Evolutionary conservation across 2,888 invertebrate species (phyloP), one percentile per base, ranked within the genome.

Genomic region (Dione juno): DNA sequence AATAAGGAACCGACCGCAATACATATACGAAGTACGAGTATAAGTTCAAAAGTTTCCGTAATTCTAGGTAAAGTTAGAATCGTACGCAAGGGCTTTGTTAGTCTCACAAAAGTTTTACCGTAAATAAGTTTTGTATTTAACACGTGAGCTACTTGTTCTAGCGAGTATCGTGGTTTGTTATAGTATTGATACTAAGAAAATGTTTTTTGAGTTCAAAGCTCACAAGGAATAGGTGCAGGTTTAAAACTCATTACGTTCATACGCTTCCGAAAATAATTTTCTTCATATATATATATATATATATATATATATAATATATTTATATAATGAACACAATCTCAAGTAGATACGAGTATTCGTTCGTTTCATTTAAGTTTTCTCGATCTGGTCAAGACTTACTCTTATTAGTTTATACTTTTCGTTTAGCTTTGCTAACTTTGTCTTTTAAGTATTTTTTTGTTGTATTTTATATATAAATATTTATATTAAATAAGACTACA

Each of bases 291-390:
- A n/a, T n/a, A n/a, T n/a, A n/a, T n/a, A n/a, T n/a, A n/a, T n/a
- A n/a, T n/a, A n/a, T n/a, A n/a, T n/a, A n/a, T n/a, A n/a, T n/a
- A n/a, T n/a, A n/a, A n/a, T n/a, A n/a, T n/a, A n/a, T n/a, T n/a
- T n/a, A n/a, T n/a, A n/a, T n/a, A 11, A 37, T 40, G 43, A 61
- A 61, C 28, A 21, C 21, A 43, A 61, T 43, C n/a, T 41, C 59
- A 37, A 54, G n/a, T 37, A 37, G 11, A n/a, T n/a, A 19, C 16
- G 19, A 40, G 3, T 16, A 16, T 37, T 43, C 10, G 43, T 43
- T 28, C 64, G 52, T 71, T 71, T 74, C 73, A 71, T 74, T 73
- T 70, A 74, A 74, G 70, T 74, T 74, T 66, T 43, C 53, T 69
- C 40, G 64, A 59, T 58, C 50, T 64, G 64, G 63, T 37, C 48